Base-by-base conservation (phyloP, 2,888 invertebrate species). In the Cerastoderma edule region DNA sequence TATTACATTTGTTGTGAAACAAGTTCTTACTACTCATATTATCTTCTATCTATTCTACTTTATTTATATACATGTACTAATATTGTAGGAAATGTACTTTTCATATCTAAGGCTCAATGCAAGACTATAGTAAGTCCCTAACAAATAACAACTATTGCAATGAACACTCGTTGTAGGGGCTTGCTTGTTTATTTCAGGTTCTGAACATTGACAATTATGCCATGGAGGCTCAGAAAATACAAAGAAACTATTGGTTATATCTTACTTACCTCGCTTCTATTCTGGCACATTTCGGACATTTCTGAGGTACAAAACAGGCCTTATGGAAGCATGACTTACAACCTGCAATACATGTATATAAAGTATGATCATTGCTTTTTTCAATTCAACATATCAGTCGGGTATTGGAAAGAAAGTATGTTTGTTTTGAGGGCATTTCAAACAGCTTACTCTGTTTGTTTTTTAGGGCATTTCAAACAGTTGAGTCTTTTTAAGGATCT, bases 221-320 rank as follows among this genome's bases (percentile, higher is more conserved):
- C 8, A 39, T 39, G 8, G 10, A 39, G 16, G 39, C 10, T 39
- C n/a, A n/a, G 39, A 16, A 39, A 39, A 39, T 39, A 13, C 16
- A 16, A 39, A 13, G 10, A 39, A 39, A 16, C 16, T 39, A 8
- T 39, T 39, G n/a, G n/a, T n/a, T n/a, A n/a, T n/a, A 39, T 39
- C 27, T 28, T 0, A 24, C 81, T 81, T 67, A 90, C 90, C 90
- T 88, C 22, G 88, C 82, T 81, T 89, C 89, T 71, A 90, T 83
- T 54, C 92, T 86, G 22, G 87, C 88, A 89, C 92, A 92, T 77
- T 91, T 92, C 30, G 91, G 91, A 84, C 92, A 92, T 60, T 88
- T 88, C 32, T 83, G 85, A n/a, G 89, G 88, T 5, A 88, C 80
- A 80, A 87, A 91, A 80, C 92, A 92, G 0, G 75, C 75, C 72